These are phyloP conservation scores for Octomys mimax DNA, from an alignment of 2,797 vertebrate species.

Conservation along the genomic window DNA sequence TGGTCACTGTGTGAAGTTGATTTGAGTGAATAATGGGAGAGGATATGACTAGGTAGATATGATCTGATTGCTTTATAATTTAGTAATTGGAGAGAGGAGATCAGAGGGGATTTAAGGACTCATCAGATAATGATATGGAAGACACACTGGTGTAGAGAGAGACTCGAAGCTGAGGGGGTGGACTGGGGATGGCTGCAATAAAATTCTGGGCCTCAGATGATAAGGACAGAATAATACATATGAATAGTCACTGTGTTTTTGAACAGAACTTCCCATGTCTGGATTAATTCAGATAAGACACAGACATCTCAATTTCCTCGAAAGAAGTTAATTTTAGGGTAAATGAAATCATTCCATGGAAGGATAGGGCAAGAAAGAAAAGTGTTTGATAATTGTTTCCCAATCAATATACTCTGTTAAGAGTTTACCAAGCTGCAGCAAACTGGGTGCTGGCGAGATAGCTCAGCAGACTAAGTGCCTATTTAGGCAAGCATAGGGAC, in stretches of 20 bases:
- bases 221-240: neutral
- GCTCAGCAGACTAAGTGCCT: too few species aligned
- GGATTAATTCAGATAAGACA: neutral
- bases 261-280: neutral
- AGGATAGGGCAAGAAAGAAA: constrained; percentile 16
- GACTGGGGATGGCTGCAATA: neutral
- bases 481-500: too few species aligned
- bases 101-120: neutral
- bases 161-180: neutral
- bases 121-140: neutral
- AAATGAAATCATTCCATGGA: neutral
- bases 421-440: neutral
- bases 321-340: constrained; percentile 20
- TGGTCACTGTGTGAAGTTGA: neutral
- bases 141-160: neutral
- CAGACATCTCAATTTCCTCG: constrained; percentile 16
- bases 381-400: constrained; percentile 22
- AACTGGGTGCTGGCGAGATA: neutral
- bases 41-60: neutral
- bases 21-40: neutral
- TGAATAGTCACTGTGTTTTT: neutral
- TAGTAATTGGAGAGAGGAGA: neutral
- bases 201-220: neutral
- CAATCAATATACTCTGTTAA: neutral
- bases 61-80: neutral